Base-by-base conservation (phyloP, 1,140 invertebrate species). In the Pseudoatta argentina region DNA sequence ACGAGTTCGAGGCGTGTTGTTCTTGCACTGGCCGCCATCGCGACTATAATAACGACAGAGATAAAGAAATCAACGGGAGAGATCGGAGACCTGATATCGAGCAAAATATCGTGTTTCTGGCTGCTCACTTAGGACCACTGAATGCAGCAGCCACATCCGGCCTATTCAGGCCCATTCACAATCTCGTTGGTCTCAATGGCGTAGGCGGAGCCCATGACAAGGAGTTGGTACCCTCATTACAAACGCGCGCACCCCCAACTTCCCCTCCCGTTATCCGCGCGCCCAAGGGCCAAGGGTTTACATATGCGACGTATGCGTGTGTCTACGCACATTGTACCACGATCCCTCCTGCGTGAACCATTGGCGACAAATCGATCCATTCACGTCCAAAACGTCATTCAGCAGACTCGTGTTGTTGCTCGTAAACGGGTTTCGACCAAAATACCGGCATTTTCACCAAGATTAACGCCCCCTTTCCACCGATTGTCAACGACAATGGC, bases 101-200 rank as follows among this genome's bases (percentile, higher is more conserved):
- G 77, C 86, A 27, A 91, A 91, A 88, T 91, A 92, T 93, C 93
- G 91, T 92, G 88, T 93, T 93, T 93, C 93, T 88, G 83, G 91
- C 89, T 93, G 93, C 92, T 93, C 93, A 93, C 92, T 93, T 93
- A 91, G 77, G 66, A 64, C 44, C 59, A 61, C 59, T 90, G 79
- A 92, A 92, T 92, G 85, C 90, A 88, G 89, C 93, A 91, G 91
- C 93, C 92, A 93, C 93, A 93, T 93, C 93, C 93, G 93, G 93
- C 91, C 93, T 87, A 93, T 93, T 93, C 81, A 91, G 64, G 53
- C 39, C 82, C 85, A 88, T 91, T 89, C 87, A 91, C 82, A 14
- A 82, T 63, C 72, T 59, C 64, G 27, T 81, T 24, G 59, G 5
- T 14, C 55, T 91, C 75, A 91, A 91, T 91, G 88, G 90, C 88